Conservation (phyloP, 1,140 invertebrate species). For the Saccostrea echinata region DNA sequence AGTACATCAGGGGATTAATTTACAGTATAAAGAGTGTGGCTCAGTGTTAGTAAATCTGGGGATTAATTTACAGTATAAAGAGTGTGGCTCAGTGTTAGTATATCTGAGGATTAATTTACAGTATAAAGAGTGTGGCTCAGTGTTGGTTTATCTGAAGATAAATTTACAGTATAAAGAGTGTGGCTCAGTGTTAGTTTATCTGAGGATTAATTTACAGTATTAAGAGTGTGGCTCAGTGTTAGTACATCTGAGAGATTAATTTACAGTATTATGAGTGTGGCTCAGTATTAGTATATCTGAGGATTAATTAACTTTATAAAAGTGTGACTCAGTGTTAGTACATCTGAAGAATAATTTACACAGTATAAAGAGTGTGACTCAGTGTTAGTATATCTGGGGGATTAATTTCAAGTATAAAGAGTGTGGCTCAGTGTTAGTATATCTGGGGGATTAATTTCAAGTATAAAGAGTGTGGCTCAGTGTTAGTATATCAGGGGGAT, state of each 20-base stretch:
- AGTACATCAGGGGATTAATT: constrained; percentile 28
- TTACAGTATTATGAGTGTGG: not conserved
- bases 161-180: not conserved
- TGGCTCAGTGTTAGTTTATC: constrained; percentile 71
- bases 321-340: constrained; percentile 71
- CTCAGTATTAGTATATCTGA: constrained; percentile 65
- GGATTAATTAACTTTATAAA: not conserved
- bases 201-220: not conserved
- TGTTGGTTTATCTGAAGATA: constrained; percentile 70
- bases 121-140: not conserved
- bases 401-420: not conserved
- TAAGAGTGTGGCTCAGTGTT: constrained; percentile 69
- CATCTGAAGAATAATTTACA: not conserved
- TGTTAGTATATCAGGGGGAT: constrained; percentile 71
- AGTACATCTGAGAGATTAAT: constrained; percentile 26
- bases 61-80: not conserved
- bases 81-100: constrained; percentile 71
- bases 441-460: not conserved
- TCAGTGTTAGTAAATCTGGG: constrained; percentile 71
- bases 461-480: not conserved
- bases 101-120: not conserved
- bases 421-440: constrained; percentile 71
- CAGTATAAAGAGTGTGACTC: not conserved
- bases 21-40: not conserved
- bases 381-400: constrained; percentile 72